Evolutionary conservation across 2,888 invertebrate species (phyloP).

Genomic region (Melinaea marsaeus): DNA sequence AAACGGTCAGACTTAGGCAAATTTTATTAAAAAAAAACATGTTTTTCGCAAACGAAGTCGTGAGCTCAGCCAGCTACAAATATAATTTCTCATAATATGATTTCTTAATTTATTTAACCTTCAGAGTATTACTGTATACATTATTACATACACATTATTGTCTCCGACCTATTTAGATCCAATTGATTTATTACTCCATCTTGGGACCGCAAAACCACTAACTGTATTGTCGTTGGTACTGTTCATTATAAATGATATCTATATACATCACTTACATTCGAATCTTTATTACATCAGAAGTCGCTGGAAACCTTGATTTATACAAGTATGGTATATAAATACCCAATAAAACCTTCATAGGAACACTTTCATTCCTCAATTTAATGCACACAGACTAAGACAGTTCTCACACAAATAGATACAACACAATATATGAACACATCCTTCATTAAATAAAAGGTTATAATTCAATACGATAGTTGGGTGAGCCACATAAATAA

Average conservation of each 20-base stretch:
- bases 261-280: slow-evolving; percentile 51
- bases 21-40: too few species aligned
- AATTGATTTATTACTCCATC: slow-evolving; percentile 1
- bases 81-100: too few species aligned
- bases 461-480: background rate
- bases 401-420: too few species aligned
- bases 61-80: too few species aligned
- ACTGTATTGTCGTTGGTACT: slow-evolving; percentile 64
- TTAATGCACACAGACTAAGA: too few species aligned
- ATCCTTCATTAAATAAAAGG: background rate
- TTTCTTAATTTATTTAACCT: too few species aligned
- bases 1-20: too few species aligned
- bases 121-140: too few species aligned
- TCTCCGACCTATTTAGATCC: background rate
- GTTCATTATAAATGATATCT: slow-evolving; percentile 77
- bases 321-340: background rate
- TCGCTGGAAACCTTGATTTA: slow-evolving; percentile 6
- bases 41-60: too few species aligned
- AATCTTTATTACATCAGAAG: slow-evolving; percentile 63
- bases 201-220: slow-evolving; percentile 38
- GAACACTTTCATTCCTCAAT: too few species aligned
- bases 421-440: background rate
- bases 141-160: background rate
- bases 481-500: background rate
- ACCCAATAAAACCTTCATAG: too few species aligned